Base-by-base conservation (phyloP, 2,113 vertebrate species). In the Pimephales promelas region DNA sequence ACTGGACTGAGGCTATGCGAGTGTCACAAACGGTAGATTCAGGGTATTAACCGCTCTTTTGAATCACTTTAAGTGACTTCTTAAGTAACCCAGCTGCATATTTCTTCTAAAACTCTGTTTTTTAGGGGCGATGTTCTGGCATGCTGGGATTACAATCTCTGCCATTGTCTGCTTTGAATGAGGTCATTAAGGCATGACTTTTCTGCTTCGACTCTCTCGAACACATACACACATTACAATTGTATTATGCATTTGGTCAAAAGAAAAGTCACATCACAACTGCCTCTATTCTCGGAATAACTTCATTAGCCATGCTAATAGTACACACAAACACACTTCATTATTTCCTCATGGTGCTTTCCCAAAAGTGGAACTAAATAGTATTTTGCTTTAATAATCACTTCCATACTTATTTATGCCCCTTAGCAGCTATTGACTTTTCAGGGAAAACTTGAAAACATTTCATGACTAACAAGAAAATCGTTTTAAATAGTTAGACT, bases 61-160 rank as follows among this genome's bases (percentile, higher is more conserved):
- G n/a, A 62, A 31, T 18, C 10, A 31, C 24, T 79, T 47, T 26
- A 66, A 9, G 26, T 1, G 43, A 64, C 16, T 66, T 40, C 6
- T 45, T 66, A 52, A 31, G n/a, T 34, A 45, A 68, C 40, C 31
- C 14, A 34, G 40, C 75, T 56, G 66, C 24, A 40, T 78, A 43
- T 52, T 59, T 70, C 54, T 79, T 47, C 3, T 57, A 20, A 34
- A 34, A 20, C 56, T 79, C 62, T 13, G 20, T 26, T 45, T 36
- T 81, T 43, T 47, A 31, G 47, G 34, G 54, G 47, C 8, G 4
- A 59, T 68, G 36, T 81, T 83, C 62, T 64, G 64, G 47, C 76
- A 83, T 70, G 59, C 70, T 79, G 54, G 40, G 77, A 57, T 83
- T 49, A 79, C 75, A 57, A 26, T 78, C 61, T 62, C 56, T 79